Evolutionary conservation across 2,113 vertebrate genomes (phyloP).

Genomic region (Strigops habroptila): DNA sequence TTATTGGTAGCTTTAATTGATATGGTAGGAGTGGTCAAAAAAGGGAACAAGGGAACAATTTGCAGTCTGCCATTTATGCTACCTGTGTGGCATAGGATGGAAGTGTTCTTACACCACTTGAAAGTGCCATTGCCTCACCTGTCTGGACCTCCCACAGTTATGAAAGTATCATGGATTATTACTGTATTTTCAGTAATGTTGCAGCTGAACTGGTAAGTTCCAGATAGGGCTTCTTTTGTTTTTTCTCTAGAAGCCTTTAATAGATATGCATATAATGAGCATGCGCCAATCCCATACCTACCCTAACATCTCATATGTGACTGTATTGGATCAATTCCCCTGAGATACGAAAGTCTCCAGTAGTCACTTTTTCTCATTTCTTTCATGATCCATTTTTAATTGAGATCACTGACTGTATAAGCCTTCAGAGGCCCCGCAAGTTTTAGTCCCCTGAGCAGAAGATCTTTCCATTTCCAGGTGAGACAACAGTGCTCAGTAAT

Average conservation of each 20-base stretch:
- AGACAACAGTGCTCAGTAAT: neutral
- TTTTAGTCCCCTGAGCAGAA: neutral
- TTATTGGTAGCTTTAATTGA: neutral
- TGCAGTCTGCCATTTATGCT: neutral
- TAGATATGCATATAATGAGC: neutral
- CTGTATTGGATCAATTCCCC: neutral
- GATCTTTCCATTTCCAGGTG: neutral
- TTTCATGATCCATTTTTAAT: neutral
- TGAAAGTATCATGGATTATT: neutral
- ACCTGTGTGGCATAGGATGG: neutral
- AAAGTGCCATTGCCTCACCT: neutral
- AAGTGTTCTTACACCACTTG: neutral
- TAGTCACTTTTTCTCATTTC: neutral
- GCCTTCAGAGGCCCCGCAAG: neutral
- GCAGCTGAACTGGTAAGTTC: neutral
- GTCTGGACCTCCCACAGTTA: neutral
- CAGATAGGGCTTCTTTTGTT: neutral
- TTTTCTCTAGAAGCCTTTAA: neutral
- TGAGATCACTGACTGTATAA: neutral
- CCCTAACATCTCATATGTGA: neutral
- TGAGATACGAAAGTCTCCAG: neutral
- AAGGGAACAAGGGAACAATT: neutral
- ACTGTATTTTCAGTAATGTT: neutral
- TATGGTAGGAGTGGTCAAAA: neutral
- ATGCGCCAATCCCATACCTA: rapidly evolving